Base-by-base conservation (phyloP, 2,113 vertebrate genomes). In the Romanogobio albipinnatus region DNA sequence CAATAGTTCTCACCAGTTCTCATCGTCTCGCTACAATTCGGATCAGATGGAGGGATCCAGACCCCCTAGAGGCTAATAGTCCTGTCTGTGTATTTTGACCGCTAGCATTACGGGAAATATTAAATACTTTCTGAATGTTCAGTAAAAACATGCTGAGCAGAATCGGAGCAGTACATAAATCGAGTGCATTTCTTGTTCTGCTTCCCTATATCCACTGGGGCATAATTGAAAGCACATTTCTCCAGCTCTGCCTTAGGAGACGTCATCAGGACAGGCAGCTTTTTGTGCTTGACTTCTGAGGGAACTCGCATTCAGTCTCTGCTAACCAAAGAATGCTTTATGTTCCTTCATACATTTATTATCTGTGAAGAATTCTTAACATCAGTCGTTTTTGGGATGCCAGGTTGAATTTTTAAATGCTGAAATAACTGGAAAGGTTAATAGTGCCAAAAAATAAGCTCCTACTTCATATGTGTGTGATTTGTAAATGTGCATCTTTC, bases 221-320 rank as follows among this genome's bases (percentile, higher is more conserved):
- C 94, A 86, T 98, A 97, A 98, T 97, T 97, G 96, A 96, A 98
- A 98, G 93, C 97, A 98, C 93, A 96, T 97, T 96, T 90, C 86
- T 93, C n/a, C 79, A 87, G 81, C 90, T 90, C 74, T 88, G 88
- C 91, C 85, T 92, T 91, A 84, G 33, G 84, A 88, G 75, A 84
- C 88, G 83, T 84, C 70, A 89, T 90, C 84, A 86, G 87, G 89
- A 91, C 91, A 91, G 84, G 87, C 91, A 86, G 90, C 86, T 92
- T 93, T 93, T 93, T 94, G 91, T 93, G 89, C 91, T 71, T 59
- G 62, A 87, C 78, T 88, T 86, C 82, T 86, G 85, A 86, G 51
- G 77, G 51, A 83, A 86, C 81, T 83, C 19, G 0, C 43, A 58
- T 24, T 61, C 49, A 14, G 29, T 15, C n/a, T 53, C 6, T 82